Percentiles rank a stretch among this genome's conserved stretches.
phyloP scores from a whole-genome alignment of 2,113 vertebrate genomes.

The Pseudorhombus dupliciocellatus region DNA sequence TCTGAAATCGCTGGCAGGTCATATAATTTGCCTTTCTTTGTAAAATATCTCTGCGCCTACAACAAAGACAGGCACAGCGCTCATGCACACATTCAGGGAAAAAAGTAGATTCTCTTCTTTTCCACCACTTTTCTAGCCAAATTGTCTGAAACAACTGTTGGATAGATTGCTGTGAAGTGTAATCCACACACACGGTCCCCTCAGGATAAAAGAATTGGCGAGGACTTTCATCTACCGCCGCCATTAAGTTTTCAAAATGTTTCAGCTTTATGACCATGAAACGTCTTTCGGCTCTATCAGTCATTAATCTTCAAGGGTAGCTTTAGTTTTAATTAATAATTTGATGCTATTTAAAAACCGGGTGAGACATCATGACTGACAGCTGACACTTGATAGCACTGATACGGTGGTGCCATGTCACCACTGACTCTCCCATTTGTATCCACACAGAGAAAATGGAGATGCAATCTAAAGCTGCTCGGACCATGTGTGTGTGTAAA shows the following conservation, averaged over 20 bases:
- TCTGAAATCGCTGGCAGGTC: not conserved
- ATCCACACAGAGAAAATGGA: no score
- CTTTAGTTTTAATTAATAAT: no score
- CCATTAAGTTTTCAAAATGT: not conserved
- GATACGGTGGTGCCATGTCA: no score
- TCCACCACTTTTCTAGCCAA: not conserved
- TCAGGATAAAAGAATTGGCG: not conserved
- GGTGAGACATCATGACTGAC: no score
- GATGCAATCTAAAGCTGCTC: no score
- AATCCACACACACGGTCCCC: not conserved
- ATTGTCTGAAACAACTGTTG: not conserved
- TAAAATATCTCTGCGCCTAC: not conserved
- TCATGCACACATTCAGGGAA: not conserved
- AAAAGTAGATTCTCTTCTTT: not conserved
- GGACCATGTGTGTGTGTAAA: not conserved
- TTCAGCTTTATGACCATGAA: no score
- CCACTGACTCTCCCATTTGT: no score
- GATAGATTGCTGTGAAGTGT: not conserved
- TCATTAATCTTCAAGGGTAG: no score
- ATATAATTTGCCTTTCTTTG: not conserved
- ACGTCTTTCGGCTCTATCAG: no score
- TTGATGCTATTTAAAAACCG: no score
- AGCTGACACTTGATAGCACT: no score
- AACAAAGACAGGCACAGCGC: not conserved
- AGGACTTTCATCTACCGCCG: not conserved